These are phyloP conservation scores for Gymnogyps californianus DNA, from an alignment of 2,113 vertebrate genomes.

Conservation along the genomic window DNA sequence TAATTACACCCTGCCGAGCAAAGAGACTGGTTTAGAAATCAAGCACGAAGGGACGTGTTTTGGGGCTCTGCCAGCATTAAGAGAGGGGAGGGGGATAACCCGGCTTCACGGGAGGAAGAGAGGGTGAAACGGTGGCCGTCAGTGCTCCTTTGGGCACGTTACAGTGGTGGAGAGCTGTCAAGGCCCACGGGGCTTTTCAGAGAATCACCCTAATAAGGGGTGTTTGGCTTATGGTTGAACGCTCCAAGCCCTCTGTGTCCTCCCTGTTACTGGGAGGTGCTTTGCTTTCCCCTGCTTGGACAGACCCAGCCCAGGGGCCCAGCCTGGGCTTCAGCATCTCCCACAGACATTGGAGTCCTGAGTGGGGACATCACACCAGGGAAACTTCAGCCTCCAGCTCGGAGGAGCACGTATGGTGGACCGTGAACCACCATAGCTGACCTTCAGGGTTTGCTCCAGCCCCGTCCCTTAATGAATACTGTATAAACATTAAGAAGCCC, in stretches of 20 bases:
- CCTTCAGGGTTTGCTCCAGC: background rate
- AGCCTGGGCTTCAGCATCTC: background rate
- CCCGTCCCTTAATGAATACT: background rate
- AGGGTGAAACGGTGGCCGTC: accelerated
- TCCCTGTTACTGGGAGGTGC: background rate
- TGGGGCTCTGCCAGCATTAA: background rate
- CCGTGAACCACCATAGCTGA: background rate
- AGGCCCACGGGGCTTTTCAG: background rate
- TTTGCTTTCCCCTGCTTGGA: background rate
- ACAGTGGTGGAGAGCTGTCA: background rate
- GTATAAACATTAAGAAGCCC: background rate
- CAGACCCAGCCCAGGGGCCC: background rate
- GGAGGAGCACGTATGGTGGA: accelerated
- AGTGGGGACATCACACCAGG: too few species aligned
- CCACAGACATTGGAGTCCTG: background rate
- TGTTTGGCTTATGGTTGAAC: background rate
- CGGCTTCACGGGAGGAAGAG: background rate
- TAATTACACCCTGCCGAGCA: background rate
- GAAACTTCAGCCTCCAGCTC: background rate
- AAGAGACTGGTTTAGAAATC: background rate
- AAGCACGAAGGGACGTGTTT: background rate
- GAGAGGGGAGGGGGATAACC: background rate
- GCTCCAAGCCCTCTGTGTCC: background rate
- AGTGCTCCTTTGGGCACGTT: background rate
- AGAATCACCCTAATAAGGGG: background rate